Evolutionary conservation across 2,888 invertebrate genomes (phyloP).

Genomic region (Apantesis nais): DNA sequence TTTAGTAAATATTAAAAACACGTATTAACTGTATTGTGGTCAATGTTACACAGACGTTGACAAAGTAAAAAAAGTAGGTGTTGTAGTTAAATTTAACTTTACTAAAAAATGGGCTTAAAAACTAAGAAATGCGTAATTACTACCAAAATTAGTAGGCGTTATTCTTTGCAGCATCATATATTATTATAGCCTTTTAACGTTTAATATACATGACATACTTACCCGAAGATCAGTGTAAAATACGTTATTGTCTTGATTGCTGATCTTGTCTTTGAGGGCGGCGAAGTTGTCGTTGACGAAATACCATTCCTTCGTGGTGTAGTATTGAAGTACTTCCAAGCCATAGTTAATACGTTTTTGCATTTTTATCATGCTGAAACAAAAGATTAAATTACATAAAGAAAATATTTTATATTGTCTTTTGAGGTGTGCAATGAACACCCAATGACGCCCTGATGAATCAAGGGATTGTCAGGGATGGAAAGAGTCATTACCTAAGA

Average conservation of each 20-base stretch:
- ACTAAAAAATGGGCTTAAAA: too few relatives aligned
- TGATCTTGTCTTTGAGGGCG: constrained; percentile 81
- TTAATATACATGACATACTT: not conserved
- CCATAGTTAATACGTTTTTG: constrained; percentile 88
- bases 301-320: constrained; percentile 93
- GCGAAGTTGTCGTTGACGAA: constrained; percentile 88
- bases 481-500: too few relatives aligned
- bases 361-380: constrained; percentile 86
- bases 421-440: not conserved
- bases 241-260: constrained; percentile 84
- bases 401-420: not conserved
- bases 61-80: too few relatives aligned
- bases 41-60: too few relatives aligned
- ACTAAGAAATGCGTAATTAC: too few relatives aligned
- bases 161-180: too few relatives aligned
- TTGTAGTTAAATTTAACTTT: too few relatives aligned
- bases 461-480: too few relatives aligned
- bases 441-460: not conserved
- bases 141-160: too few relatives aligned
- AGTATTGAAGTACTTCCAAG: constrained; percentile 90
- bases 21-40: too few relatives aligned
- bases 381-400: too few relatives aligned
- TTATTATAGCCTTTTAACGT: not conserved
- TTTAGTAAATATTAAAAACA: too few relatives aligned
- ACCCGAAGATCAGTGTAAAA: constrained; percentile 86